Base-by-base conservation (phyloP, 2,113 vertebrate species). In the Orthonyx spaldingii region DNA sequence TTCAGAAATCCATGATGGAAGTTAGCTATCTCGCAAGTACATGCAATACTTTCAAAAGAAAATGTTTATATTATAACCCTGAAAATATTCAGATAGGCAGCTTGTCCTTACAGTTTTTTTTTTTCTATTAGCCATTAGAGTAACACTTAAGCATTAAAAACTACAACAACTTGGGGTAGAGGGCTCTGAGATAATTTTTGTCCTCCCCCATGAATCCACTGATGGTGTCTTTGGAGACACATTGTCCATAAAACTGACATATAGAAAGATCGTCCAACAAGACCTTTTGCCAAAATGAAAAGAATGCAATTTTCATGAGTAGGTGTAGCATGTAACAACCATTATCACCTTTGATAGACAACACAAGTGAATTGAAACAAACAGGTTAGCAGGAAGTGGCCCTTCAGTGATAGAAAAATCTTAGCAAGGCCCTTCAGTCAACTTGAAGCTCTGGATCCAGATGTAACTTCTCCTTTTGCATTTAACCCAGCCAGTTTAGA, bases 171-270 rank as follows among this genome's bases (percentile, higher is more conserved):
- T 33, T 23, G 12, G 16, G 17, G 64, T 35, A 30, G 24, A 23
- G 3, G 2, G 3, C 16, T 70, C 33, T 64, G 46, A 53, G 22
- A 49, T 18, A 3, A 77, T 33, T 77, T 89, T 39, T 89, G 1
- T 47, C 46, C 16, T 42, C 5, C 6, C 9, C 14, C 12, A 50
- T 0, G 0, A 44, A 50, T 55, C 16, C 66, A 13, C 0, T 53
- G 55, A 37, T 87, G 3, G 3, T 81, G 12, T 61, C 46, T 74
- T 72, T 64, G 44, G 52, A 87, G 78, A 71, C 7, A 59, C 2
- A 9, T 6, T 71, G 21, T 32, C 47, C 53, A 53, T 28, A 56
- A 60, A 89, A 80, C 77, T 41, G 32, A 72, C 16, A 35, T 2
- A n/a, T 0, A 56, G 53, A 42, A 87, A 75, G 52, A 50, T 30